Evolutionary conservation across 2,797 vertebrate species (phyloP), one percentile per base, ranked within the genome.

Genomic region (Menidia menidia): DNA sequence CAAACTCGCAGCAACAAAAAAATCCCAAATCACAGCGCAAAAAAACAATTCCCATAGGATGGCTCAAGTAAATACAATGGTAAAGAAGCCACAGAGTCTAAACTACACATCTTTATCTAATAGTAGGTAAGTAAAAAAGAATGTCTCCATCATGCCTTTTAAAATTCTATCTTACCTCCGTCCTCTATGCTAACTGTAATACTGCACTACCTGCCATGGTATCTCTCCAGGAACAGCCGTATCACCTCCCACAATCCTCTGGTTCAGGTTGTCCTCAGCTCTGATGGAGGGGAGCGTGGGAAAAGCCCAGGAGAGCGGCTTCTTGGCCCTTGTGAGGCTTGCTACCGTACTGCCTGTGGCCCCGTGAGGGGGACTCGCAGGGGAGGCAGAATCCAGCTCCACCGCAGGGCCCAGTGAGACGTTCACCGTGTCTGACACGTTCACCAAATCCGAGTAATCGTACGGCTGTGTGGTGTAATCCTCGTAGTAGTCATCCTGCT

Each of bases 121-220:
- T 48, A 2, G 35, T 7, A 39, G n/a, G 1, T 12, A 19, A 50
- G 16, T 8, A 48, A 48, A 9, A 1, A n/a, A 48, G 16, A 18
- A 10, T 3, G 6, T 48, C 45, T 9, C 45, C n/a, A 48, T n/a
- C 2, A 3, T 47, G 25, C 25, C n/a, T 8, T 8, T 6, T 18
- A 11, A 52, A 43, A n/a, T 64, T 39, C 53, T 19, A 12, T 14
- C 10, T 4, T 10, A 39, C 41, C 53, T 32, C 10, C 35, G 0
- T 2, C 35, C 35, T 39, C 10, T 10, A 39, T 39, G 7, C 35
- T 39, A 5, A 4, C 35, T 39, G 10, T 10, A 2, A 6, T 7
- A 39, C 35, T 39, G 35, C 35, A 39, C 1, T 94, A 98, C 98
- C 97, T 99, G 98, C 98, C 98, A 99, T 0, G 97, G 97, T 75